Percentiles rank a stretch among this genome's conserved stretches.
phyloP scores from a whole-genome alignment of 2,797 vertebrate species.

The Micromesistius poutassou region DNA sequence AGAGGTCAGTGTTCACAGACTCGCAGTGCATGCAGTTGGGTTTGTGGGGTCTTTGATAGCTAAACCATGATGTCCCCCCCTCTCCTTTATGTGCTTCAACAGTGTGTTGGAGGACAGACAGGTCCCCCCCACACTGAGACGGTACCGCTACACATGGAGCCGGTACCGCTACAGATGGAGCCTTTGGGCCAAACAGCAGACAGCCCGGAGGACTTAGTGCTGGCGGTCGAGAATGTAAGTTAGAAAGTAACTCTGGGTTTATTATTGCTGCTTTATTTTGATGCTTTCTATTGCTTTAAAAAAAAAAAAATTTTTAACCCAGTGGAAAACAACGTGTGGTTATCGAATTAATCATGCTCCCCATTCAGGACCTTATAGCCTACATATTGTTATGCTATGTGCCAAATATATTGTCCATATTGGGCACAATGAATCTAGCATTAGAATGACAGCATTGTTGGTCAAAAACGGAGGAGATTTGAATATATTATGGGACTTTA shows the following conservation, averaged over 20 bases:
- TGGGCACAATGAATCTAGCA: not conserved
- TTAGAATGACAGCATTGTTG: not conserved
- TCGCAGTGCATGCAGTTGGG: no score
- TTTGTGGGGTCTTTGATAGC: not conserved
- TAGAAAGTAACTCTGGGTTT: not conserved
- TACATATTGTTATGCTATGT: no score
- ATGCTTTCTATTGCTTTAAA: no score
- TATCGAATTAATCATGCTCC: not conserved
- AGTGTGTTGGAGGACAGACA: not conserved
- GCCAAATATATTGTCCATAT: not conserved
- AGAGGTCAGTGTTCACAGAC: not conserved
- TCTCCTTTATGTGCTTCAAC: not conserved
- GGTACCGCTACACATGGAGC: conserved; percentile 38
- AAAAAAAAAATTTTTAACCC: not conserved
- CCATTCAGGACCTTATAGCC: not conserved
- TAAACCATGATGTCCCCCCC: not conserved
- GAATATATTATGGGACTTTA: not conserved
- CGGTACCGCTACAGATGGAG: conserved; percentile 47
- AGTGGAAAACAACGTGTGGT: not conserved
- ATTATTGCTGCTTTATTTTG: not conserved
- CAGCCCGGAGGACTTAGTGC: conserved; percentile 55
- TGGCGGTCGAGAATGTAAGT: conserved; percentile 72
- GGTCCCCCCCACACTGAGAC: not conserved
- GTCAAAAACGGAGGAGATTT: not conserved
- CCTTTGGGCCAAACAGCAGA: conserved; percentile 40